A percentile compares a stretch with the other conserved stretches of the same genome.
phyloP scores from a whole-genome alignment of 2,888 invertebrate species.

The Dascillus cervinus region DNA sequence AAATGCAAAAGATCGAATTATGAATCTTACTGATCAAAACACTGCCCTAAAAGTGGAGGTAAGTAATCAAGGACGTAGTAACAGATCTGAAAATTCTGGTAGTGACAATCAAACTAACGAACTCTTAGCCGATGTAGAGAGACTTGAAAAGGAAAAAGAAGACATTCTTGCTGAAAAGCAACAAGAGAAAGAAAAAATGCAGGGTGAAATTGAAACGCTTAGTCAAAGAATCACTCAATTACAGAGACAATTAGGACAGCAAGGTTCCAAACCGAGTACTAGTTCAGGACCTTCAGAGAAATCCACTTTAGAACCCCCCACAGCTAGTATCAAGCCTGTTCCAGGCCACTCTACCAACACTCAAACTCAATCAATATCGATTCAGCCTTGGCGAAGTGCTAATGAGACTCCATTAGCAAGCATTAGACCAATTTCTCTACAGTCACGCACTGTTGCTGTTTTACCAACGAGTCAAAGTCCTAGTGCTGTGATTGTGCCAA shows the following conservation, averaged over 20 bases:
- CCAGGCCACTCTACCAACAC: constrained; percentile 51
- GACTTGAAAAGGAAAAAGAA: constrained; percentile 59
- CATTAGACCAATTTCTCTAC: constrained; percentile 82
- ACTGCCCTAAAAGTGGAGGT: constrained; percentile 54
- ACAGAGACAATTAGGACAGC: constrained; percentile 50
- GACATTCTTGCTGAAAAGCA: constrained; percentile 47
- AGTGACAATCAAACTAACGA: constrained; percentile 20
- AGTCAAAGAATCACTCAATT: constrained; percentile 50
- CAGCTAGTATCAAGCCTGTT: constrained; percentile 93
- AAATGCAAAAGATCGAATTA: constrained; percentile 67
- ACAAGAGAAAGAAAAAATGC: constrained; percentile 65
- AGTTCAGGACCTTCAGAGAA: constrained; percentile 57
- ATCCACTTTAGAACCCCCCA: constrained; percentile 56
- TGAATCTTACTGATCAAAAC: constrained; percentile 63
- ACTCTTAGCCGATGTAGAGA: constrained; percentile 50
- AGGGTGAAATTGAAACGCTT: constrained; percentile 58
- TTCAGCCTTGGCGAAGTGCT: constrained; percentile 59
- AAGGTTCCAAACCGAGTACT: constrained; percentile 61
- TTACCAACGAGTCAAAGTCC: constrained; percentile 64
- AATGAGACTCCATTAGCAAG: constrained; percentile 85
- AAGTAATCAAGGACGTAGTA: not conserved
- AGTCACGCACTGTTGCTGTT: constrained; percentile 57
- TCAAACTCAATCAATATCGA: constrained; percentile 48
- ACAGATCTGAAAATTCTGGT: constrained; percentile 2
- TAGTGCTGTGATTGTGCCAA: constrained; percentile 50